Evolutionary conservation across 2,888 invertebrate species (phyloP), one percentile per base, ranked within the genome.

Genomic region (Heliconius ethilla): DNA sequence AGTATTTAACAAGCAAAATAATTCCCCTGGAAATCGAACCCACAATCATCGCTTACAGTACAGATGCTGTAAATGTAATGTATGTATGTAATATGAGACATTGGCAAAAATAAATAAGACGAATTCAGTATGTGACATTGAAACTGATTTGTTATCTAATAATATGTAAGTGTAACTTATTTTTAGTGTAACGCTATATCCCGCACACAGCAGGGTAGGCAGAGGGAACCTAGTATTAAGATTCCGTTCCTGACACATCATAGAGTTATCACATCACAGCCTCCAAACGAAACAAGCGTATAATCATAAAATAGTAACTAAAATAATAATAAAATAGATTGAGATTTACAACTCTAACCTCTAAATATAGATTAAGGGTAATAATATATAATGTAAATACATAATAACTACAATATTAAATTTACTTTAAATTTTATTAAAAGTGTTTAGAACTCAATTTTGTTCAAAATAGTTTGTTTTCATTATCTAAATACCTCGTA

Each of bases 301-400:
- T 65, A 13, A 29, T 33, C 13, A 63, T 22, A 66, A 18, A 66
- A 33, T 27, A 70, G 10, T 5, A 45, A 25, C 27, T 10, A 45
- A 72, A 72, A 37, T 37, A 72, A 59, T 72, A 25, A 72, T n/a
- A n/a, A 72, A 72, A 72, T 59, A 33, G 37, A 33, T 59, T 33
- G 25, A 59, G 33, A 33, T 72, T 72, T 37, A 72, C 25, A 69
- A 69, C 25, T 69, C 13, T 69, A 69, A 15, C 69, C 69, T 69
- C 15, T 69, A 25, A 15, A 63, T 11, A 27, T 25, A 69, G 40
- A 69, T 45, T 40, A 45, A 69, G 15, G 40, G 11, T 22, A 69
- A 25, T 51, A 51, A 51, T 51, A 40, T 29, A 45, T 45, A 69
- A n/a, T n/a, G 15, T 37, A 72, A 55, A 33, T 59, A 33, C 13